phyloP scores from a whole-genome alignment of 2,888 invertebrate species.

The Pseudococcus longispinus region DNA sequence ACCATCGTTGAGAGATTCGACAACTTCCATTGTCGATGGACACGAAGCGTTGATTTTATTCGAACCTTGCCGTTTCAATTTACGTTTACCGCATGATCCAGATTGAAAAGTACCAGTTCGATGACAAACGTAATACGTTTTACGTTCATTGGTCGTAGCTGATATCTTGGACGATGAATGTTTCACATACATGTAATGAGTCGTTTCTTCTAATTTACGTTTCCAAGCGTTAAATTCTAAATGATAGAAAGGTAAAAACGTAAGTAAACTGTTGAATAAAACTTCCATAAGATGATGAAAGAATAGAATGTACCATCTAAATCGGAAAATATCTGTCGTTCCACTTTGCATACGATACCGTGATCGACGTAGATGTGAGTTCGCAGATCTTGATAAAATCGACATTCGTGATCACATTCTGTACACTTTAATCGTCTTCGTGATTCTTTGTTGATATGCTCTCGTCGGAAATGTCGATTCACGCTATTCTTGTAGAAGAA shows the following conservation, averaged over 20 bases:
- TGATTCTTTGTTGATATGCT: slow-evolving; percentile 53
- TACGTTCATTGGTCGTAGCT: slow-evolving; percentile 42
- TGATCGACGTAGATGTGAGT: slow-evolving; percentile 51
- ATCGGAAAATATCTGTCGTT: slow-evolving; percentile 43
- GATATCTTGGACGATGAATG: slow-evolving; percentile 53
- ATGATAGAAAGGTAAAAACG: not conserved
- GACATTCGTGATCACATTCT: slow-evolving; percentile 52
- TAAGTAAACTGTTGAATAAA: not conserved
- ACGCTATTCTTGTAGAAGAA: slow-evolving; percentile 53
- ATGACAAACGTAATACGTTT: slow-evolving; percentile 53
- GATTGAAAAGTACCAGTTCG: slow-evolving; percentile 51
- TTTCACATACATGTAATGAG: slow-evolving; percentile 53
- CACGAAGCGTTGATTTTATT: slow-evolving; percentile 54
- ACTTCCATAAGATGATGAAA: not conserved
- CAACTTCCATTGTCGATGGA: slow-evolving; percentile 52
- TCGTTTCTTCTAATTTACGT: slow-evolving; percentile 50
- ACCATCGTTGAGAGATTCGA: slow-evolving; percentile 49
- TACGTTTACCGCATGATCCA: slow-evolving; percentile 53
- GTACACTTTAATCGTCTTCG: slow-evolving; percentile 51
- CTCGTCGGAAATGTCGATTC: slow-evolving; percentile 49
- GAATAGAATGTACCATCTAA: slow-evolving; percentile 40
- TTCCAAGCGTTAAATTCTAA: slow-evolving; percentile 52
- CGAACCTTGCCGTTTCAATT: slow-evolving; percentile 49
- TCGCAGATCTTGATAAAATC: slow-evolving; percentile 50
- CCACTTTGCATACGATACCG: slow-evolving; percentile 50